Evolutionary conservation across 2,113 vertebrate species (phyloP).

Genomic region (Silurus meridionalis): DNA sequence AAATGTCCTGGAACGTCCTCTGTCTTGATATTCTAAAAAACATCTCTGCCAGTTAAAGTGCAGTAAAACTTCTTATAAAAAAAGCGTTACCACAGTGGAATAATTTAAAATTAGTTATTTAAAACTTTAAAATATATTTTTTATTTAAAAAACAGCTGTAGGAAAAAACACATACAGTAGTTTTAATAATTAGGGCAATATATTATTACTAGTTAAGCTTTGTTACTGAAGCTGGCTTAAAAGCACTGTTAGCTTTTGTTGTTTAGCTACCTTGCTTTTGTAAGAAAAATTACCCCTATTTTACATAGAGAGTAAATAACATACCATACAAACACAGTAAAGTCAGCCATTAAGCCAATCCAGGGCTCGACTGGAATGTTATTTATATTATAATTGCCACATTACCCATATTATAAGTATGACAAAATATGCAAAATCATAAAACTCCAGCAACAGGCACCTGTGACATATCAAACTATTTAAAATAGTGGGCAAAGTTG

Average conservation of each 20-base stretch:
- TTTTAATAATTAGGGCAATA: neutral
- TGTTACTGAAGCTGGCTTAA: neutral
- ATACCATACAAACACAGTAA: neutral
- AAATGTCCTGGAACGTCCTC: neutral
- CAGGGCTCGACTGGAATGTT: neutral
- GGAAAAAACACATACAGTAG: neutral
- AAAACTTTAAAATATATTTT: too few relatives aligned
- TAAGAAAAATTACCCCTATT: neutral
- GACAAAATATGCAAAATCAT: too few relatives aligned
- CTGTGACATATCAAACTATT: too few relatives aligned
- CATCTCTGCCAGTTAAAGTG: neutral
- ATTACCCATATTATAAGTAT: too few relatives aligned
- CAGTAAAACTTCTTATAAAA: neutral
- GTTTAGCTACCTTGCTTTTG: neutral
- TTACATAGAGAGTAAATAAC: neutral
- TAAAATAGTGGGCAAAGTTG: too few relatives aligned
- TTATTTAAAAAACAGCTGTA: too few relatives aligned
- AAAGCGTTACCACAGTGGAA: neutral
- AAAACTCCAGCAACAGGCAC: too few relatives aligned
- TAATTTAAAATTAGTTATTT: too few relatives aligned
- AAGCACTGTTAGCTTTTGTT: neutral
- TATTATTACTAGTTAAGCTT: too few relatives aligned
- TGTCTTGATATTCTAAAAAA: neutral
- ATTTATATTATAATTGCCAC: neutral
- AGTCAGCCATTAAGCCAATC: neutral